phyloP scores from a whole-genome alignment of 2,113 vertebrate genomes.

The Sinosuthora webbiana region DNA sequence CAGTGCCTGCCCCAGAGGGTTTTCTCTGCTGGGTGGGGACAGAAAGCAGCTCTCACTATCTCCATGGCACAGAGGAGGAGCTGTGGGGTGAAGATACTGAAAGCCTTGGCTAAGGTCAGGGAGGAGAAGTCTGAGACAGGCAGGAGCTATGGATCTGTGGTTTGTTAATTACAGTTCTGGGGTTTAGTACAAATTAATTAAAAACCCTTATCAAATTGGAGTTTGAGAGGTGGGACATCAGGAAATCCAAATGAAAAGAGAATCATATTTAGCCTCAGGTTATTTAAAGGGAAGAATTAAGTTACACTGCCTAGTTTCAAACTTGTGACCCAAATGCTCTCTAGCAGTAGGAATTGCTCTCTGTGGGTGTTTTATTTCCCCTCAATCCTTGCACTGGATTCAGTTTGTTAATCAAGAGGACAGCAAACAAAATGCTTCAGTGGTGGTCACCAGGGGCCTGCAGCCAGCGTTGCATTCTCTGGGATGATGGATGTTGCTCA shows the following conservation, averaged over 20 bases:
- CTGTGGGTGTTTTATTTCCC: background rate
- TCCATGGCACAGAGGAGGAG: background rate
- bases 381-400: background rate
- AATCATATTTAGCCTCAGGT: background rate
- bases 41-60: background rate
- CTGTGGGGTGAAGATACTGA: background rate
- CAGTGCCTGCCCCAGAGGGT: background rate
- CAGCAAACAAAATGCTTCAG: background rate
- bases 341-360: background rate
- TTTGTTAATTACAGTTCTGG: background rate
- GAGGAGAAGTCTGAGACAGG: background rate
- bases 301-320: background rate
- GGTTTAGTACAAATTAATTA: background rate
- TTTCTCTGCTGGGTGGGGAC: background rate
- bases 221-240: background rate
- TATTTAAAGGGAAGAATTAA: background rate
- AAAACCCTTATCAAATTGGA: background rate
- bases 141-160: background rate
- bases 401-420: constrained; percentile 7
- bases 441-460: background rate
- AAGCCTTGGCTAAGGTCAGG: background rate
- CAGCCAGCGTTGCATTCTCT: background rate
- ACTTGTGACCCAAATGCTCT: background rate
- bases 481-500: background rate
- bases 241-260: background rate